Base-by-base conservation (phyloP, 2,113 vertebrate genomes). In the Phodopus roborovskii region DNA sequence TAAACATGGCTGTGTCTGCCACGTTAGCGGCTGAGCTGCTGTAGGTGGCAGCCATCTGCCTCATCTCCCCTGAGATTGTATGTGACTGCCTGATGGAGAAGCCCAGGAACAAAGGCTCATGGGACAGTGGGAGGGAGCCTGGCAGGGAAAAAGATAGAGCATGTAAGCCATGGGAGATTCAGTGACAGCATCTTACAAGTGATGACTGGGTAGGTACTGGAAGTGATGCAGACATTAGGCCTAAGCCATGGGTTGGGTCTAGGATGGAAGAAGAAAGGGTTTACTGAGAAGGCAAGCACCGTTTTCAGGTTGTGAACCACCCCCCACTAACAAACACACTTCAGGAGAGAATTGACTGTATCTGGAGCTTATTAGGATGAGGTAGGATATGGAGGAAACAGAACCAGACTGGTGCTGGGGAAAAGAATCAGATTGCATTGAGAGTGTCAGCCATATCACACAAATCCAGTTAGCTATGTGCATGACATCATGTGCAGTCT, bases 361-460 rank as follows among this genome's bases (percentile, higher is more conserved):
- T 56, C 62, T 75, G 74, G 86, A 50, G n/a, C 2, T 8, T n/a
- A 30, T 30, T 83, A 68, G 19, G 39, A 20, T 66, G 0, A 15
- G 5, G 42, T 1, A n/a, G 26, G 82, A 28, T 15, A 7, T 84
- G 48, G 53, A 39, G 17, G 5, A 1, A 60, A 60, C 12, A 10
- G 3, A 48, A 0, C 6, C 15, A 8, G 33, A 3, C 28, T 39
- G 42, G 0, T 45, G 17, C 39, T 12, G 33, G 4, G 19, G 2
- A 9, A 66, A 66, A 74, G 36, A 88, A 75, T 9, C 1, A 3
- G 7, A n/a, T 42, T 83, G 50, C 28, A 45, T 24, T 60, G 45
- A 79, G 45, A 39, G n/a, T 42, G 42, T 15, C 2, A 16, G 30
- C 3, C 42, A 62, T 60, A 82, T 81, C 62, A 60, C 0, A 48